Evolutionary conservation across 2,888 invertebrate genomes (phyloP).

Genomic region (Thereva nobilitata): DNA sequence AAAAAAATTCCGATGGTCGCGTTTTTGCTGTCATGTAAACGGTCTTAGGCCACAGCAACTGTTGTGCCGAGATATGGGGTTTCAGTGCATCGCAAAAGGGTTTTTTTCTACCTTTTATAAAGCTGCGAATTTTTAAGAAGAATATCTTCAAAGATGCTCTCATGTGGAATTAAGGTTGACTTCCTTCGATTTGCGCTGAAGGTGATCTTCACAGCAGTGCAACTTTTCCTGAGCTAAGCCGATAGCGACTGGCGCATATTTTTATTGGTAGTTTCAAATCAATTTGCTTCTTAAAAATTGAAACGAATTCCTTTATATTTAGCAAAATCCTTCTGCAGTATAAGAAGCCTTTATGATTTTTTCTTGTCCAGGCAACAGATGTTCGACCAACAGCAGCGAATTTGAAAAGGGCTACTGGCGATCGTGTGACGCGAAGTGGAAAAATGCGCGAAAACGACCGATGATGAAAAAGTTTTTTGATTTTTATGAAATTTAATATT

Average conservation of each 20-base stretch:
- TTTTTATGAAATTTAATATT: constrained; percentile 30
- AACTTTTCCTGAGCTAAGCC: no score
- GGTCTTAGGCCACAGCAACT: constrained; percentile 43
- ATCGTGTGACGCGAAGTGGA: no score
- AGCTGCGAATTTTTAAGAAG: not conserved
- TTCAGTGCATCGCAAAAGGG: constrained; percentile 43
- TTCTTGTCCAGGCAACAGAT: constrained; percentile 10
- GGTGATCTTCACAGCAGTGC: no score
- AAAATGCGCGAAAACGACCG: constrained; percentile 31
- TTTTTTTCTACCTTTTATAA: constrained; percentile 36
- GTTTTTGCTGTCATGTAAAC: constrained; percentile 39
- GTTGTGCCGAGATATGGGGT: constrained; percentile 45
- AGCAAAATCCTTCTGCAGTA: no score
- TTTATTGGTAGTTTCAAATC: no score
- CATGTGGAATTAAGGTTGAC: constrained; percentile 5
- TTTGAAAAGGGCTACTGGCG: no score
- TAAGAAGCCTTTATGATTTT: not conserved
- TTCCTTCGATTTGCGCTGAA: not conserved
- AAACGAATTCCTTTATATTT: no score
- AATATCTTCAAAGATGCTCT: not conserved
- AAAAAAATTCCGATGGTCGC: constrained; percentile 37
- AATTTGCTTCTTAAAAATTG: no score
- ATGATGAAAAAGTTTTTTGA: constrained; percentile 16
- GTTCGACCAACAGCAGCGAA: constrained; percentile 20
- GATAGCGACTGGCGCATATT: no score